Conservation (phyloP, 1,140 invertebrate genomes). For the Delia radicum region DNA sequence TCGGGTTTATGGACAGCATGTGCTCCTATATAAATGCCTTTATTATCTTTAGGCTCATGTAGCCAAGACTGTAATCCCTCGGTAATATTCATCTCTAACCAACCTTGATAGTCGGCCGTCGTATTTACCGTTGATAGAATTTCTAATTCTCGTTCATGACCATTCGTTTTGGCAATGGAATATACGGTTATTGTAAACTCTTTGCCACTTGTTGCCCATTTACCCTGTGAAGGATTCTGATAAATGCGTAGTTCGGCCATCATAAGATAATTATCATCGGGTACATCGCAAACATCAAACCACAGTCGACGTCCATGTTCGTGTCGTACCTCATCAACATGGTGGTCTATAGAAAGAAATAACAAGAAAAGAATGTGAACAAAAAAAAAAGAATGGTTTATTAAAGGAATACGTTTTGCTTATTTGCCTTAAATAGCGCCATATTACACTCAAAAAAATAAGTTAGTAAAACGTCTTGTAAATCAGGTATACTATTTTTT, state of each 20-base stretch:
- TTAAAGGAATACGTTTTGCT: background rate
- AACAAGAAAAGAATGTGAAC: constrained; percentile 6
- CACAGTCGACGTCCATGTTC: constrained; percentile 83
- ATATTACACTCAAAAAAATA: background rate
- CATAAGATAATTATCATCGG: constrained; percentile 74
- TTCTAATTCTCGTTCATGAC: constrained; percentile 47
- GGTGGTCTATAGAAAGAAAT: constrained; percentile 60
- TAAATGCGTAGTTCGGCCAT: constrained; percentile 84
- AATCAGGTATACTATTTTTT: no score
- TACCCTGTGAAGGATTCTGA: constrained; percentile 60
- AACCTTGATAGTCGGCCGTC: constrained; percentile 65
- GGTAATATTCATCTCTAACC: constrained; percentile 77
- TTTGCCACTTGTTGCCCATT: constrained; percentile 47
- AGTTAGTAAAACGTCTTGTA: no score
- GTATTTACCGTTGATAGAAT: constrained; percentile 60
- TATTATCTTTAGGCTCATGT: constrained; percentile 73
- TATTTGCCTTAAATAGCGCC: no score
- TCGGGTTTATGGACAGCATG: constrained; percentile 64
- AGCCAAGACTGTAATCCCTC: constrained; percentile 75
- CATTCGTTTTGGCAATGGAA: constrained; percentile 60
- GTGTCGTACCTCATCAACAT: constrained; percentile 72
- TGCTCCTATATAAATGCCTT: constrained; percentile 85
- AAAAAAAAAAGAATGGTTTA: background rate
- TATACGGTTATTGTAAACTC: constrained; percentile 52
- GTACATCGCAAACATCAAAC: constrained; percentile 88